Evolutionary conservation across 2,797 vertebrate genomes (phyloP).

Genomic region (Lerista edwardsae): DNA sequence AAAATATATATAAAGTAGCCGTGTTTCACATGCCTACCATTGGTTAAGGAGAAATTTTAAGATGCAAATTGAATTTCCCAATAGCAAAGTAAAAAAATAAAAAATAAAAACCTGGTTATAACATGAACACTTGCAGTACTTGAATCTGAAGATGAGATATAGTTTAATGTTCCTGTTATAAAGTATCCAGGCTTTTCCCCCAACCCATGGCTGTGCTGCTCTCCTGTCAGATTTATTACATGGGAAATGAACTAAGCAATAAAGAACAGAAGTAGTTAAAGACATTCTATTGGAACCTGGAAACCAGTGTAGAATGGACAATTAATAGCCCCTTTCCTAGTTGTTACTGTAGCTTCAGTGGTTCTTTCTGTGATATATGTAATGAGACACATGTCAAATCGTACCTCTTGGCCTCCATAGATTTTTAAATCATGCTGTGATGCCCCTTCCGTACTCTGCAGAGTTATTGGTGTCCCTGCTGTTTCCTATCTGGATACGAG

Average conservation of each 20-base stretch:
- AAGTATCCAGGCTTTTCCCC: conserved; percentile 56
- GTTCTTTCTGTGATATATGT: conserved; percentile 58
- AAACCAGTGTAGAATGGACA: conserved; percentile 68
- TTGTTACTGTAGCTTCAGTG: conserved; percentile 56
- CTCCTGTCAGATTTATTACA: conserved; percentile 68
- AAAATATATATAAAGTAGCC: not conserved
- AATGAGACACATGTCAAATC: conserved; percentile 60
- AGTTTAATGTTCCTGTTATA: conserved; percentile 62
- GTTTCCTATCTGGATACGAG: conserved; percentile 13
- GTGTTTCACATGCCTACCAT: not conserved
- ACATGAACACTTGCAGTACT: conserved; percentile 54
- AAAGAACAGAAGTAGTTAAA: conserved; percentile 70
- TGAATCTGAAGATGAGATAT: conserved; percentile 64
- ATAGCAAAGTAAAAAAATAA: conserved; percentile 54
- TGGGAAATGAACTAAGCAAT: conserved; percentile 60
- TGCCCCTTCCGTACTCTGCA: not conserved
- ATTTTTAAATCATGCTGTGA: conserved; percentile 28
- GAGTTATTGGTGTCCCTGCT: not conserved
- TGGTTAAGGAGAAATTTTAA: conserved; percentile 42
- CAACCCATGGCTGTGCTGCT: conserved; percentile 27
- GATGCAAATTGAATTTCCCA: conserved; percentile 51
- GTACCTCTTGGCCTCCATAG: conserved; percentile 48
- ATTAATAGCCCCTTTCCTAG: conserved; percentile 64
- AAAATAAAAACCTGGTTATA: conserved; percentile 52
- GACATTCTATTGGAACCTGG: conserved; percentile 69